phyloP scores from a whole-genome alignment of 2,797 vertebrate genomes.

The Sebastes miniatus region DNA sequence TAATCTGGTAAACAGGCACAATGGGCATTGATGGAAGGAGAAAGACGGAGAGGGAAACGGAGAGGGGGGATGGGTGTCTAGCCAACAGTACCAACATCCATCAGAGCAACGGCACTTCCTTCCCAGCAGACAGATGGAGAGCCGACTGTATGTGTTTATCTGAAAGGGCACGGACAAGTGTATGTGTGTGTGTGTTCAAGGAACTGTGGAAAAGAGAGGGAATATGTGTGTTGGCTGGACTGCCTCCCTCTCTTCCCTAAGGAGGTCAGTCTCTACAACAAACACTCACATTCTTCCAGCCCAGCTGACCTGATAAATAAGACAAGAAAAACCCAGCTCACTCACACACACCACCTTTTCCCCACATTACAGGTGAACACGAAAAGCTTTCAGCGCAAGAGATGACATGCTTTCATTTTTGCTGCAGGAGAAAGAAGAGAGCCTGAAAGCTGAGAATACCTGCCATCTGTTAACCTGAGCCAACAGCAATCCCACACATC shows the following conservation, averaged over 20 bases:
- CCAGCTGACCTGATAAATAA: constrained; percentile 79
- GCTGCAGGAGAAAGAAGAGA: constrained; percentile 35
- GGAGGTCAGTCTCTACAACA: constrained; percentile 70
- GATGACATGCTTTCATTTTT: constrained; percentile 75
- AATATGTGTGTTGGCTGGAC: constrained; percentile 33
- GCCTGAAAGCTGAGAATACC: constrained; percentile 64
- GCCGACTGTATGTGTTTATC: constrained; percentile 66
- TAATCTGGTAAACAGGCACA: constrained; percentile 82
- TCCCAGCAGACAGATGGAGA: constrained; percentile 69
- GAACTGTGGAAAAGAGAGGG: constrained; percentile 20
- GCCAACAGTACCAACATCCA: constrained; percentile 68
- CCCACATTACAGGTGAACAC: constrained; percentile 65
- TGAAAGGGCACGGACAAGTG: constrained; percentile 36
- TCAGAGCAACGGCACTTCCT: constrained; percentile 73
- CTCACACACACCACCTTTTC: constrained; percentile 20
- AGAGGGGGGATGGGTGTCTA: constrained; percentile 47
- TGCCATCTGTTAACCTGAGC: constrained; percentile 14
- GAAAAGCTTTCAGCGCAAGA: constrained; percentile 64
- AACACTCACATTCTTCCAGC: constrained; percentile 75
- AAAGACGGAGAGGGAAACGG: constrained; percentile 41
- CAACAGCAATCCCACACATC: background rate
- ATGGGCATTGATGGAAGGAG: constrained; percentile 75
- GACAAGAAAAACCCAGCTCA: constrained; percentile 48
- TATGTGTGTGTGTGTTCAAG: constrained; percentile 25
- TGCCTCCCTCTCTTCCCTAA: constrained; percentile 58